phyloP scores from a whole-genome alignment of 2,797 vertebrate genomes.

The Urophycis tenuis region DNA sequence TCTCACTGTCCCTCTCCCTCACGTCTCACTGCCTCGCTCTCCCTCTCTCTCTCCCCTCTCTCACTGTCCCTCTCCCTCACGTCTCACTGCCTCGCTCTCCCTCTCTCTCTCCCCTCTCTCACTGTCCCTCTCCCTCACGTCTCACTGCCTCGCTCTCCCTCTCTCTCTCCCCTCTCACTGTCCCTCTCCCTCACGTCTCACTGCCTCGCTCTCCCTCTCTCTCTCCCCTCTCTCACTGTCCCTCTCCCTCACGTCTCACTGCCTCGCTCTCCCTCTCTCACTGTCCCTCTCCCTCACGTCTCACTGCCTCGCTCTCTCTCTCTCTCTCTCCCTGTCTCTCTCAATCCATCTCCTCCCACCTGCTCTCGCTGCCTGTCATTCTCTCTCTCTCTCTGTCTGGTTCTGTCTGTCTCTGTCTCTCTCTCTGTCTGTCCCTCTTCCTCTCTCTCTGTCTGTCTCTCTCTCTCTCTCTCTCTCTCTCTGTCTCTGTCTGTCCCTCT shows the following conservation, averaged over 20 bases:
- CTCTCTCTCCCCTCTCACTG: background rate
- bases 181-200: background rate
- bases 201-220: background rate
- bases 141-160: background rate
- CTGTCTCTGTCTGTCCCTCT: background rate
- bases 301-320: background rate
- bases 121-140: background rate
- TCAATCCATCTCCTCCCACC: too few relatives aligned
- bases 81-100: background rate
- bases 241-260: too few relatives aligned
- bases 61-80: too few relatives aligned
- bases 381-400: background rate
- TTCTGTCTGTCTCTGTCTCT: background rate
- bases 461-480: background rate
- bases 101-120: background rate
- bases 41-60: too few relatives aligned
- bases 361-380: background rate
- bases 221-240: background rate
- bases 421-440: background rate
- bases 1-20: too few relatives aligned
- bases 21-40: background rate
- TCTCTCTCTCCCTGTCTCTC: background rate
- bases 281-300: too few relatives aligned
- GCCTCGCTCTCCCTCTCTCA: background rate
- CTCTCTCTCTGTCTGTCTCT: background rate